Percentiles rank a stretch among this genome's conserved stretches.
These are phyloP conservation scores for Potamarius usumacintae DNA, from an alignment of 2,113 vertebrate genomes.

Conservation along the genomic window DNA sequence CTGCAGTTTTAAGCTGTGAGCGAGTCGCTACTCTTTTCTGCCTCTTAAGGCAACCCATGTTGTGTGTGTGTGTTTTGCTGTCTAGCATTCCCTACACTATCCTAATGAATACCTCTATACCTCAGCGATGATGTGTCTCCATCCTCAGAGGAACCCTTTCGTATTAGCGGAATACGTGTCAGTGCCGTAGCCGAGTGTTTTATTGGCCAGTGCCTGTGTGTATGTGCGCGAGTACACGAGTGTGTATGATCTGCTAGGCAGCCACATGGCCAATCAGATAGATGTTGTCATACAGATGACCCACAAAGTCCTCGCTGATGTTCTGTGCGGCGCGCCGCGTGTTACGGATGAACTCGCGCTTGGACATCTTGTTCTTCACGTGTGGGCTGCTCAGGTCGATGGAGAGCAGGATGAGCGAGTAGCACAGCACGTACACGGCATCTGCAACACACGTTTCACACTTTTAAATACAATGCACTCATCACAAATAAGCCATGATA, in stretches of 20 bases:
- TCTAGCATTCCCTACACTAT: background rate
- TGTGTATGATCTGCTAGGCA: conserved; percentile 76
- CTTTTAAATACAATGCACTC: background rate
- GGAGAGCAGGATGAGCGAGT: conserved; percentile 97
- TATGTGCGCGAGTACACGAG: conserved; percentile 62
- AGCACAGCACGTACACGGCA: conserved; percentile 96
- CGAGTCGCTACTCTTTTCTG: conserved; percentile 33
- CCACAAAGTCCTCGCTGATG: conserved; percentile 97
- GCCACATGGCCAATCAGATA: conserved; percentile 98
- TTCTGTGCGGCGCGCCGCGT: conserved; percentile 94
- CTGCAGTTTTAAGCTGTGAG: conserved; percentile 33
- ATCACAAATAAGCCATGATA: background rate
- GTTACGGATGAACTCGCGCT: conserved; percentile 98
- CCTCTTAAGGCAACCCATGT: conserved; percentile 11
- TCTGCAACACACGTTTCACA: conserved; percentile 72
- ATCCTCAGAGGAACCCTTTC: conserved; percentile 4
- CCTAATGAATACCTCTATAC: background rate
- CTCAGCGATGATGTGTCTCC: background rate
- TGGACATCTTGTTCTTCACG: conserved; percentile 99
- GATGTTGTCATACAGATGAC: conserved; percentile 99
- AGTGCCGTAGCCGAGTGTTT: conserved; percentile 37
- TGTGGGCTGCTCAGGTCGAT: conserved; percentile 97
- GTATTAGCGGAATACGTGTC: conserved; percentile 23
- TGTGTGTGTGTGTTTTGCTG: background rate
- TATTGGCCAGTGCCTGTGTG: background rate